Percentiles rank a stretch among this genome's conserved stretches.
Conservation (phyloP, 2,113 vertebrate genomes). For the Atractosteus spatula region DNA sequence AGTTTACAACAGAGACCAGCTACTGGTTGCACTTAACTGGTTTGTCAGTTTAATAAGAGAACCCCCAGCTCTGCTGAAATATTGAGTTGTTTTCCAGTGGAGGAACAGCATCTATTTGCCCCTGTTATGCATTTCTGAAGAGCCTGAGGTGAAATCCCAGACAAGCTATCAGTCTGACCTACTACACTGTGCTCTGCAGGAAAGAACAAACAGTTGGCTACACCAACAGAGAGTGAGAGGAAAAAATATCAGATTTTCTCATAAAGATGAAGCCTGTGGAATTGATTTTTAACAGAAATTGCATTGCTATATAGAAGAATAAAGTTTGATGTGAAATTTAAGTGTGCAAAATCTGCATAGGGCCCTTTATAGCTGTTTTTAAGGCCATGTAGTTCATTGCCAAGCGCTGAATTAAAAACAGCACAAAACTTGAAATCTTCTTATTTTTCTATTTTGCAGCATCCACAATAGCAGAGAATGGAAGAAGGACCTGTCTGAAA, state of each 20-base stretch:
- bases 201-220: background rate
- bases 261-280: background rate
- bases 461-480: constrained; percentile 90
- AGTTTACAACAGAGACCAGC: constrained; percentile 47
- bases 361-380: too few species aligned
- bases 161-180: background rate
- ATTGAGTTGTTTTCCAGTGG: background rate
- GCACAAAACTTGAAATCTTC: background rate
- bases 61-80: background rate
- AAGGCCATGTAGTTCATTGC: too few species aligned
- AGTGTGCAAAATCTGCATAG: too few species aligned
- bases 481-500: constrained; percentile 92
- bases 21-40: constrained; percentile 53
- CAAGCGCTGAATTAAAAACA: too few species aligned
- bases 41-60: constrained; percentile 28
- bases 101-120: background rate
- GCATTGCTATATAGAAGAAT: too few species aligned
- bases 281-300: background rate
- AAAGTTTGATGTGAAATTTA: too few species aligned
- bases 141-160: background rate
- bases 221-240: background rate
- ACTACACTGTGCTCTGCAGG: background rate
- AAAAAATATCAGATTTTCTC: background rate
- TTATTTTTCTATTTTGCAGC: constrained; percentile 65
- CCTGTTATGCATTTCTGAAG: background rate